A percentile compares a stretch with the other conserved stretches of the same genome.
Evolutionary conservation across 2,113 vertebrate species (phyloP).

Genomic region (Buteo buteo): DNA sequence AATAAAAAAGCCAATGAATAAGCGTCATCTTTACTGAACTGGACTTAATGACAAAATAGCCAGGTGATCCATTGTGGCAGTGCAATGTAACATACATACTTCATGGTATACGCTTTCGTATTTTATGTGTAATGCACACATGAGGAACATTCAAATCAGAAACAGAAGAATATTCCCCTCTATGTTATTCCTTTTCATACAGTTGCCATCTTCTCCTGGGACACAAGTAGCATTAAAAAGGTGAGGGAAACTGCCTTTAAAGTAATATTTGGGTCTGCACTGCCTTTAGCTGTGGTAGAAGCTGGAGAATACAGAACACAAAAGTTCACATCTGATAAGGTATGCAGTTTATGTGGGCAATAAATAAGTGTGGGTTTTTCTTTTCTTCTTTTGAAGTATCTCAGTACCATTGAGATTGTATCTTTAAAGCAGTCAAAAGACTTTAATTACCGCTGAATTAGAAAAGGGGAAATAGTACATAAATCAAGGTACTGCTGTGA

Average conservation of each 20-base stretch:
- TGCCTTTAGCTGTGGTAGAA: not conserved
- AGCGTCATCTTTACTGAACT: not conserved
- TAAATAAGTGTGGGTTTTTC: not conserved
- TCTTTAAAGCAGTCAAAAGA: not conserved
- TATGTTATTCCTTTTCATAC: not conserved
- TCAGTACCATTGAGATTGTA: not conserved
- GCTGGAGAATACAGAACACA: not conserved
- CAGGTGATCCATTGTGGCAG: not conserved
- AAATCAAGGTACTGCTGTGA: not conserved
- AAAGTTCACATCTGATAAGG: not conserved
- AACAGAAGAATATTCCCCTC: not conserved
- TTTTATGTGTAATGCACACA: not conserved
- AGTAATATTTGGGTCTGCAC: not conserved
- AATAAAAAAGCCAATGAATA: not conserved
- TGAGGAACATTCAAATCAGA: not conserved
- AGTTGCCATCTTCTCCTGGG: not conserved
- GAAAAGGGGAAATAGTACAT: not conserved
- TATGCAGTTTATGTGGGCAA: not conserved
- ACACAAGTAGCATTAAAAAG: not conserved
- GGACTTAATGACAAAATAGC: not conserved
- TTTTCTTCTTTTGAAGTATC: not conserved
- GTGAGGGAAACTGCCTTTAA: not conserved
- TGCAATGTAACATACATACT: not conserved
- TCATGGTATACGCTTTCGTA: not conserved
- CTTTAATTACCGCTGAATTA: not conserved